Conservation (phyloP, 2,113 vertebrate genomes). For the Lota lota region DNA sequence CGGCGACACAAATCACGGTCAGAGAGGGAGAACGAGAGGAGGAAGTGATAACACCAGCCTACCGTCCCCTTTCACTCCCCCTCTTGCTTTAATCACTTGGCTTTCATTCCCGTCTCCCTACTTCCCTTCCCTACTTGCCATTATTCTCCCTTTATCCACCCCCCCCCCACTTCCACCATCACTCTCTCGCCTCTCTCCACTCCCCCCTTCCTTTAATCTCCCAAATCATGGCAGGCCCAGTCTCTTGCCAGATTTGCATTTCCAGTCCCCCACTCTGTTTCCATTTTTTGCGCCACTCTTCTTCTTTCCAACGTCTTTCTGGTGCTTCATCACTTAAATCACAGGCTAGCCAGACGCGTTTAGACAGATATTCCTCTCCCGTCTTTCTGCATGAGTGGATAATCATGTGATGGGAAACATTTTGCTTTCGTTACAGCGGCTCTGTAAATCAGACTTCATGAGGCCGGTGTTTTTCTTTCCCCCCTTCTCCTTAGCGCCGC, state of each 20-base stretch:
- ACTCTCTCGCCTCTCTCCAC: conserved; percentile 19
- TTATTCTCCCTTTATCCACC: conserved; percentile 45
- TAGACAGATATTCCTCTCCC: conserved; percentile 23
- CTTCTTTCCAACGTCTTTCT: conserved; percentile 17
- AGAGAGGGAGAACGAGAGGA: conserved; percentile 17
- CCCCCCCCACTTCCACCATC: background rate
- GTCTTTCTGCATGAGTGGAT: conserved; percentile 44
- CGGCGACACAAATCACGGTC: conserved; percentile 58
- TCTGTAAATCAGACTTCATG: conserved; percentile 37
- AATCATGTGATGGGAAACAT: conserved; percentile 42
- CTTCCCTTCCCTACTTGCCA: conserved; percentile 20
- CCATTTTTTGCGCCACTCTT: conserved; percentile 19
- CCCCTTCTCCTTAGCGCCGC: too few species aligned
- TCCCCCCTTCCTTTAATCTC: conserved; percentile 36
- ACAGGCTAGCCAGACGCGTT: conserved; percentile 33
- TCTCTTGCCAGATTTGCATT: conserved; percentile 20
- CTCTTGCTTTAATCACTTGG: conserved; percentile 32
- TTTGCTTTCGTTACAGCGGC: conserved; percentile 23
- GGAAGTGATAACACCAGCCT: conserved; percentile 47
- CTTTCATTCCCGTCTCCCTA: conserved; percentile 31
- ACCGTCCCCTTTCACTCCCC: conserved; percentile 35
- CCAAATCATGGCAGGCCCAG: conserved; percentile 30
- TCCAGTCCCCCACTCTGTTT: too few species aligned
- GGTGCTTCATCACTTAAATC: conserved; percentile 30
- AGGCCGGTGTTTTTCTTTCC: conserved; percentile 11